These are phyloP conservation scores for Palythoa grandiflora DNA, from an alignment of 92 coral and sea anemone species.

Conservation along the genomic window DNA sequence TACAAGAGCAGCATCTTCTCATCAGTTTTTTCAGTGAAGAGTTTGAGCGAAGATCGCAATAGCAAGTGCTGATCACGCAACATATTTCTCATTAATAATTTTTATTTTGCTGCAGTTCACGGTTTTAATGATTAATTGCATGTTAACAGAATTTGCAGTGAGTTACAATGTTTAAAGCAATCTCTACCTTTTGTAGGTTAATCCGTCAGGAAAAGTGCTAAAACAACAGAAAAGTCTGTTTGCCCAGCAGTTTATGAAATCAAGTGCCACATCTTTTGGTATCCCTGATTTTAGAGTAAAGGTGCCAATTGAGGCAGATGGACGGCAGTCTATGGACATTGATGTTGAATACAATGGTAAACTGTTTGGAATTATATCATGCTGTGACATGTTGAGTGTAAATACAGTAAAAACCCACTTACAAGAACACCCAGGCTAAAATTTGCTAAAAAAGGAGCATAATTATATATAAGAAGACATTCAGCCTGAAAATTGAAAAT, in stretches of 20 bases:
- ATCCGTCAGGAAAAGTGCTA: constrained; percentile 17
- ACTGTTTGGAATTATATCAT: neutral
- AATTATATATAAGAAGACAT: no score
- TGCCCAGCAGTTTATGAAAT: constrained; percentile 91
- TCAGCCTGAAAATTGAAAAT: no score
- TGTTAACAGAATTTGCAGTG: neutral
- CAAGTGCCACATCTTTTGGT: constrained; percentile 83
- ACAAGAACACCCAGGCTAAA: no score
- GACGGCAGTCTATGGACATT: constrained; percentile 1
- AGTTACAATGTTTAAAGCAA: neutral
- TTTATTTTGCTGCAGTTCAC: neutral
- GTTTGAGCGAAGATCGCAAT: no score
- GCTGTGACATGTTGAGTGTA: no score
- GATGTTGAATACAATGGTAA: neutral
- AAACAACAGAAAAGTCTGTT: constrained; percentile 76
- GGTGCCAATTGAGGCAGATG: neutral
- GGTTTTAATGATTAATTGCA: neutral
- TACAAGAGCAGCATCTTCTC: no score
- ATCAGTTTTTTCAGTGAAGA: no score
- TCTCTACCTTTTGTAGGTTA: constrained; percentile 26
- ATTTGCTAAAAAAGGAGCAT: no score
- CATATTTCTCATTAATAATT: neutral
- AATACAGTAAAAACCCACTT: no score
- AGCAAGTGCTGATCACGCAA: neutral
- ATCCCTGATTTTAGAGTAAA: constrained; percentile 44